Evolutionary conservation across 1,140 invertebrate species (phyloP).

Genomic region (Acyrthosiphon pisum): DNA sequence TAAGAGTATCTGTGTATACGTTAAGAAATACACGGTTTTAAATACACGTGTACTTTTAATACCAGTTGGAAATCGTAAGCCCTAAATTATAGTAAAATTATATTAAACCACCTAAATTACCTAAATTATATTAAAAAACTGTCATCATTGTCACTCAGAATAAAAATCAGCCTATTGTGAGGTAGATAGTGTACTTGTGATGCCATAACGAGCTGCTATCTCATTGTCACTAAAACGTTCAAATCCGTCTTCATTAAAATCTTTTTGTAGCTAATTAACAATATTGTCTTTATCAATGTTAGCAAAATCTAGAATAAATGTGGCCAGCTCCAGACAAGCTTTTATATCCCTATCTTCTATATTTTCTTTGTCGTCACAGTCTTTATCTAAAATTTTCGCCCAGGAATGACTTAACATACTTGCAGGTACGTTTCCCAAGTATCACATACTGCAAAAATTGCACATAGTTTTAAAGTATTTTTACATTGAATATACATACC

Average conservation of each 20-base stretch:
- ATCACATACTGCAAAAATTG: slow-evolving; percentile 38
- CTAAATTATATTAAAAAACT: too few relatives aligned
- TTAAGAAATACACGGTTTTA: too few relatives aligned
- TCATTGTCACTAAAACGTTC: slow-evolving; percentile 23
- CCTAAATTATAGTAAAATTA: too few relatives aligned
- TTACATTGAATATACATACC: too few relatives aligned
- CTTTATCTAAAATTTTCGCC: slow-evolving; percentile 34
- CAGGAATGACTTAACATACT: slow-evolving; percentile 12
- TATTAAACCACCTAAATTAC: too few relatives aligned
- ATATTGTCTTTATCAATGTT: slow-evolving; percentile 30
- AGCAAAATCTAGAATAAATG: slow-evolving; percentile 25
- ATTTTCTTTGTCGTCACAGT: slow-evolving; percentile 16
- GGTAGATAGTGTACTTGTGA: background rate
- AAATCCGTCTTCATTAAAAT: slow-evolving; percentile 36
- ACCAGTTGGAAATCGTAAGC: too few relatives aligned
- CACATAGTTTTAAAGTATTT: background rate
- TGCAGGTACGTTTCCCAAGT: slow-evolving; percentile 3
- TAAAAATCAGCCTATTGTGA: background rate
- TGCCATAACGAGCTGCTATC: slow-evolving; percentile 30
- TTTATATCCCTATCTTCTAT: slow-evolving; percentile 8
- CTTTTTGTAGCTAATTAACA: slow-evolving; percentile 38
- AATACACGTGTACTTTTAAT: too few relatives aligned
- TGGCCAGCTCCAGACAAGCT: slow-evolving; percentile 4
- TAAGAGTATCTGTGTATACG: too few relatives aligned
- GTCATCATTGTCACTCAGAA: too few relatives aligned